Base-by-base conservation (phyloP, 2,113 vertebrate genomes). In the Notothenia coriiceps region DNA sequence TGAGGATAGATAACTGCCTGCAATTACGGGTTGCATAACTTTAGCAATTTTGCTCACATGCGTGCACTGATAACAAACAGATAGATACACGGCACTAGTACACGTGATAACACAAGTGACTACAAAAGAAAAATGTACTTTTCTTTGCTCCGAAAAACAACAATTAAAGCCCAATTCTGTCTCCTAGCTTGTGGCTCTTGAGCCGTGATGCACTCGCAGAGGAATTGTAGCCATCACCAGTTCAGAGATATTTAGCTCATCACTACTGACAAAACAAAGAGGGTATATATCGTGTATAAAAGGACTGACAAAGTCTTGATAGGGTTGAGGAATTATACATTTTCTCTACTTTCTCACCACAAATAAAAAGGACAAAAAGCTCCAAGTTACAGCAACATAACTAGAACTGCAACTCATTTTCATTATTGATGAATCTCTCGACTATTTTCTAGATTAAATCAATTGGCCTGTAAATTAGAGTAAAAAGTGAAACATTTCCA, bases 241-340 rank as follows among this genome's bases (percentile, higher is more conserved):
- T 33, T 33, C 22, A 51, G 18, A 49, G 40, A 55, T 76, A 35
- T 56, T 44, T 56, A 22, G 22, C 22, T 22, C 2, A 55, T 29
- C 12, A 51, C 29, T 62, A 8, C 61, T 66, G 62, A 68, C 62
- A 68, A 72, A 70, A 63, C 40, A 50, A 49, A 61, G 10, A 56
- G 22, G 22, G 22, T 22, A 5, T 2, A 2, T n/a, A 25, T 59
- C 51, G 54, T 9, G 18, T 7, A 29, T 66, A 12, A 55, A 40
- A 22, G 18, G 20, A 49, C 20, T 59, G 51, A 13, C 14, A 50
- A 70, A 2, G 35, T 8, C 43, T 20, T 75, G 69, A 33, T 67
- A 61, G 17, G 18, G 9, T 10, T 57, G 2, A 46, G 6, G 25
- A 33, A n/a, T 6, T 25, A 62, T 6, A 11, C 4, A n/a, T 51